Conservation (phyloP, 2,888 invertebrate species). For the Bhutanitis thaidina region DNA sequence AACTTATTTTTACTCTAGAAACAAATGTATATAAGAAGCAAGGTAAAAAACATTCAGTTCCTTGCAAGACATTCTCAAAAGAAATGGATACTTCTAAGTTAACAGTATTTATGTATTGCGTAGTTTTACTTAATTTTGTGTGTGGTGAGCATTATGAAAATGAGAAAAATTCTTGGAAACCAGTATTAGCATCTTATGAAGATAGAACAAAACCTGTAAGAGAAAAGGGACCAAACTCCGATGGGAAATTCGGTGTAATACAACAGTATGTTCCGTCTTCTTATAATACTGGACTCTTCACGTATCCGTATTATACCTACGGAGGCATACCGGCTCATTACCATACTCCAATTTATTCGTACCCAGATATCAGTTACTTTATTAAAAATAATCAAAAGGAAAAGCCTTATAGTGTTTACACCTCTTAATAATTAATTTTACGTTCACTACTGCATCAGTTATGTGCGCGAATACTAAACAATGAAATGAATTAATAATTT, state of each 20-base stretch:
- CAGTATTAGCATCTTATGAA: not conserved
- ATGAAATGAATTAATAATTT: too few species aligned
- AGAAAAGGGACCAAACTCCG: slow-evolving; percentile 39
- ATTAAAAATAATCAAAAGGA: slow-evolving; percentile 41
- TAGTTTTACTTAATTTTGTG: not conserved
- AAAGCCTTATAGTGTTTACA: slow-evolving; percentile 24
- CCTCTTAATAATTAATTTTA: too few species aligned
- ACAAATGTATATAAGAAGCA: slow-evolving; percentile 4
- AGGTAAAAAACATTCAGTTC: not conserved
- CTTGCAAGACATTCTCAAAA: not conserved
- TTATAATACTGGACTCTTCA: slow-evolving; percentile 34
- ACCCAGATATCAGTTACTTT: slow-evolving; percentile 35
- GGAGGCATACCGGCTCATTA: slow-evolving; percentile 29
- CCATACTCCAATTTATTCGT: slow-evolving; percentile 31
- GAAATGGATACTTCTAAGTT: not conserved
- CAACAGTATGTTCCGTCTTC: slow-evolving; percentile 34
- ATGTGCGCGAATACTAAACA: too few species aligned
- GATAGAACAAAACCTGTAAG: slow-evolving; percentile 4
- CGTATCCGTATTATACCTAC: slow-evolving; percentile 41
- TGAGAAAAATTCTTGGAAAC: slow-evolving; percentile 8
- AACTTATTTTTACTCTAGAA: not conserved
- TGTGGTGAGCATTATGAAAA: not conserved
- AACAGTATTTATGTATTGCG: not conserved
- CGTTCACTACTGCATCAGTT: too few species aligned
- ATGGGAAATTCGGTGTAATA: slow-evolving; percentile 37